Conservation (phyloP, 37 sponge, comb jelly and placozoan genomes). For the Ephydatia muelleri region DNA sequence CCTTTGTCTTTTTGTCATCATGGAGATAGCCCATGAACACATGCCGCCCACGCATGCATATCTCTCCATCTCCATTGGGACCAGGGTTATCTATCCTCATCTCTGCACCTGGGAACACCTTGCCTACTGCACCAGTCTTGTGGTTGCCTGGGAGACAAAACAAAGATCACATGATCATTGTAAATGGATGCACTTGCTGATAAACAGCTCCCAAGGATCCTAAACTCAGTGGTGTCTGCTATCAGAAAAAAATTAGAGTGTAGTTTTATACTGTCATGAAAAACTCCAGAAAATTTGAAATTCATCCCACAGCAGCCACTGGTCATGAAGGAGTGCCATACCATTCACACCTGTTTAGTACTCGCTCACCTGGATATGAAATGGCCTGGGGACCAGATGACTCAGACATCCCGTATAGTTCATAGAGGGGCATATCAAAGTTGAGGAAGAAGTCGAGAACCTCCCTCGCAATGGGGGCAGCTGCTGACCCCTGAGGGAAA, state of each 20-base stretch:
- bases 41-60: constrained; percentile 91
- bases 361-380: constrained; percentile 56
- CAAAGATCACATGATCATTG: neutral
- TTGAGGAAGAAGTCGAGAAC: constrained; percentile 89
- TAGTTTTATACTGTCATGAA: neutral
- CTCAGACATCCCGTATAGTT: constrained; percentile 95
- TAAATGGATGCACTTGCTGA: neutral
- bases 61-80: constrained; percentile 37
- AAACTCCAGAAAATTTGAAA: neutral
- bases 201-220: too few species aligned
- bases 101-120: constrained; percentile 80
- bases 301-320: neutral
- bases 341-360: neutral
- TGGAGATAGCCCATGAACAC: constrained; percentile 97
- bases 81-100: constrained; percentile 86
- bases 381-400: constrained; percentile 89
- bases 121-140: constrained; percentile 72
- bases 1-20: constrained; percentile 83
- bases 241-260: constrained; percentile 2
- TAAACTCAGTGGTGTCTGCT: neutral
- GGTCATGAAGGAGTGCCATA: neutral
- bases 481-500: constrained; percentile 61
- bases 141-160: constrained; percentile 43
- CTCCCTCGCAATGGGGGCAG: constrained; percentile 83
- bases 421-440: constrained; percentile 83